phyloP scores from a whole-genome alignment of 2,797 vertebrate species.

The Astyanax mexicanus region DNA sequence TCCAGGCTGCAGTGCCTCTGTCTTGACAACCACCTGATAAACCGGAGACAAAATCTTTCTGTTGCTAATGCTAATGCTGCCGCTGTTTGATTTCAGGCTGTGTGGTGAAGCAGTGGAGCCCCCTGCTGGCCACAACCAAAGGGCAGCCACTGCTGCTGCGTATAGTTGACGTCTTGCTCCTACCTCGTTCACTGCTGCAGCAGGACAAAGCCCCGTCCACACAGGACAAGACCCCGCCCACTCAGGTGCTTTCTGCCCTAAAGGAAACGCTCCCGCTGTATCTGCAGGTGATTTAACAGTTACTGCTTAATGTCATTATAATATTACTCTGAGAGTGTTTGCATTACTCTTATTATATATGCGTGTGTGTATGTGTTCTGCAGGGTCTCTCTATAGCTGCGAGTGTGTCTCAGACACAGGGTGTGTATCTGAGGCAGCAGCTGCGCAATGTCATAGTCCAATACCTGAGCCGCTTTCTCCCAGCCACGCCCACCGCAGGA shows the following conservation, averaged over 20 bases:
- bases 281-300: slow-evolving; percentile 83
- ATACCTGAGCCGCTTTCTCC: slow-evolving; percentile 92
- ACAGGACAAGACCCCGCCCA: slow-evolving; percentile 85
- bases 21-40: too few species aligned
- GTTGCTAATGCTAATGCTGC: not conserved
- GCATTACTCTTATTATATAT: not conserved
- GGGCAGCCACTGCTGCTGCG: slow-evolving; percentile 92
- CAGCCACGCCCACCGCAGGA: slow-evolving; percentile 73
- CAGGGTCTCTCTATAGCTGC: slow-evolving; percentile 91
- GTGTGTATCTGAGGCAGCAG: slow-evolving; percentile 88
- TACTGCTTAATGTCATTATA: not conserved
- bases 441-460: slow-evolving; percentile 84
- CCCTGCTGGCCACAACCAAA: slow-evolving; percentile 92
- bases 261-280: slow-evolving; percentile 90
- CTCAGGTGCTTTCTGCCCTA: slow-evolving; percentile 81
- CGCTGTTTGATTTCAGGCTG: slow-evolving; percentile 75
- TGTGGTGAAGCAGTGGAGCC: slow-evolving; percentile 94
- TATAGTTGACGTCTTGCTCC: slow-evolving; percentile 90
- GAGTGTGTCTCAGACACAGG: slow-evolving; percentile 85
- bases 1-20: too few species aligned
- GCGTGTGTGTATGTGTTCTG: not conserved
- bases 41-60: too few species aligned
- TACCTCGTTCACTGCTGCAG: slow-evolving; percentile 88
- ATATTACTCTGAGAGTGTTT: not conserved
- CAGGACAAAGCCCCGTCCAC: slow-evolving; percentile 85